Percentiles rank a stretch among this genome's conserved stretches.
These are phyloP conservation scores for Crocallis elinguaria DNA, from an alignment of 2,888 invertebrate species.

Conservation along the genomic window DNA sequence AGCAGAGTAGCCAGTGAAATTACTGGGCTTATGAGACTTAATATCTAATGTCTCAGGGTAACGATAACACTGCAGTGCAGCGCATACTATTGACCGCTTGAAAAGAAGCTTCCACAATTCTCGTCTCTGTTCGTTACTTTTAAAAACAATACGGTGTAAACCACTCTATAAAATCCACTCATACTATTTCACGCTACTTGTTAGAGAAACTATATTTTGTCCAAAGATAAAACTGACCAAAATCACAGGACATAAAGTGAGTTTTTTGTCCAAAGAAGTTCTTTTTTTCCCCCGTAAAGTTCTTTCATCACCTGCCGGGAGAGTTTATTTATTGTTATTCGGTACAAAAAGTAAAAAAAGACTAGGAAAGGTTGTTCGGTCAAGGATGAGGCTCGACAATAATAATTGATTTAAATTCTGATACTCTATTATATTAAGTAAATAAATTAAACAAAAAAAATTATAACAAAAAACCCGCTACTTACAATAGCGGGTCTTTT, in stretches of 20 bases:
- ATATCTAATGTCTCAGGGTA: too few relatives aligned
- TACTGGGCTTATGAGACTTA: too few relatives aligned
- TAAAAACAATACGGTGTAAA: too few relatives aligned
- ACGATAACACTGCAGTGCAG: too few relatives aligned
- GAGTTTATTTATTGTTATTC: conserved; percentile 76
- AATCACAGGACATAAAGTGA: conserved; percentile 77
- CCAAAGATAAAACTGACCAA: conserved; percentile 78
- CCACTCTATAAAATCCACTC: conserved; percentile 54
- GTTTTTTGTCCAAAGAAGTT: conserved; percentile 57
- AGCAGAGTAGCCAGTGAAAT: too few relatives aligned
- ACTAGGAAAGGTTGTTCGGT: conserved; percentile 24
- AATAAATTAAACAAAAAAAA: too few relatives aligned
- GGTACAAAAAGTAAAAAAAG: conserved; percentile 43
- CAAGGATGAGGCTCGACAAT: conserved; percentile 43
- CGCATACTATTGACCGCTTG: too few relatives aligned
- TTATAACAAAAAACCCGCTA: too few relatives aligned
- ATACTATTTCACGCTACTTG: conserved; percentile 77
- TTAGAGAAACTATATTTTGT: conserved; percentile 73
- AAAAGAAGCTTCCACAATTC: too few relatives aligned
- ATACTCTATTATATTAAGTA: conserved; percentile 74
- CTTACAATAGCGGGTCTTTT: too few relatives aligned
- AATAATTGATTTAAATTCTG: conserved; percentile 77
- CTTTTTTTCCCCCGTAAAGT: conserved; percentile 49
- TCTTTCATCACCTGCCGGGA: conserved; percentile 75
- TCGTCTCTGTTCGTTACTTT: too few relatives aligned